Base-by-base conservation (phyloP, 2,888 invertebrate species). In the Mystacides longicornis region DNA sequence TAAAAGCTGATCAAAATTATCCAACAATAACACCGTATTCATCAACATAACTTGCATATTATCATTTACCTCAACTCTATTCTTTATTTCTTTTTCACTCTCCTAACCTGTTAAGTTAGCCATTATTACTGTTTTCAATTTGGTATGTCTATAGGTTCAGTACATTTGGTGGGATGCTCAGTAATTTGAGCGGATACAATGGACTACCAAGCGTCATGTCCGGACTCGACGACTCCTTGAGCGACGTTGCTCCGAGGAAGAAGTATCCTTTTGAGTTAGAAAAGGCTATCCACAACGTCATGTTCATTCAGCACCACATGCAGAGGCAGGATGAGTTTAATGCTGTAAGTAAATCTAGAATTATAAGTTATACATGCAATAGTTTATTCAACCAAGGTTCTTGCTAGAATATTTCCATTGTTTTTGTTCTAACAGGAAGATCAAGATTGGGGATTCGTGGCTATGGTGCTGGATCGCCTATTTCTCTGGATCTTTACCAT, bases 401-500 rank as follows among this genome's bases (percentile, higher is more conserved):
- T n/a, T n/a, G n/a, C n/a, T n/a, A n/a, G n/a, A n/a, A n/a, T n/a
- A n/a, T n/a, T n/a, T n/a, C n/a, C n/a, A n/a, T n/a, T n/a, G n/a
- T n/a, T n/a, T n/a, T 51, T 60, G 54, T 51, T 56, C 59, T 67
- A 70, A 63, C 72, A 94, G 94, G 93, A 93, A 73, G 93, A 93
- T 74, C 92, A 93, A 79, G 94, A 94, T 72, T 94, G 94, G 94
- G 93, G 93, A 43, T 94, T 93, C 69, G 93, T 94, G 3, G 93
- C 94, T 4, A 93, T 93, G 93, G 93, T 94, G 0, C 79, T 94
- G 58, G 94, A 95, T 69, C 83, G 94, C 16, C 79, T 94, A 9
- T 93, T 94, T 68, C 82, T 94, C 9, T 93, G 90, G 89, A 85
- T 94, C 60, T 94, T 94, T 73, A 86, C 89, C 62, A 85, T 90